phyloP scores from a whole-genome alignment of 2,888 invertebrate genomes.

The Tyria jacobaeae region DNA sequence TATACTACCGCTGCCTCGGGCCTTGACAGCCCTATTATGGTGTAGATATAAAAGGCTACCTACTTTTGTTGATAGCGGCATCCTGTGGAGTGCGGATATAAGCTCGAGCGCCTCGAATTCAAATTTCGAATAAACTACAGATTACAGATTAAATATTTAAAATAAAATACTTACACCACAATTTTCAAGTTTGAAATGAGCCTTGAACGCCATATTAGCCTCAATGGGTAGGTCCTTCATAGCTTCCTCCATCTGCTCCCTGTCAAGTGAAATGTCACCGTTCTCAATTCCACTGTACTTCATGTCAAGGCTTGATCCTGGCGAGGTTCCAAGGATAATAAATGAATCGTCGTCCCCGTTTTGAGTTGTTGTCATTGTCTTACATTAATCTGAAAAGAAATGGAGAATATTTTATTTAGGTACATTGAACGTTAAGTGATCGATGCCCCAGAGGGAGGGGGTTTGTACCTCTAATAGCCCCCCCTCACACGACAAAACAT shows the following conservation, averaged over 20 bases:
- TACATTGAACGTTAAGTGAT: too few relatives aligned
- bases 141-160: neutral
- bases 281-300: slow-evolving; percentile 63
- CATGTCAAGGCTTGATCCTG: slow-evolving; percentile 72
- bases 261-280: slow-evolving; percentile 53
- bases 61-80: neutral
- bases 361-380: slow-evolving; percentile 65
- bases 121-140: neutral
- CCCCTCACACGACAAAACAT: too few relatives aligned
- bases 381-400: slow-evolving; percentile 53
- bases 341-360: slow-evolving; percentile 79
- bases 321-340: slow-evolving; percentile 79
- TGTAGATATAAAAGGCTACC: neutral
- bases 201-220: slow-evolving; percentile 76
- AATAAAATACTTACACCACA: slow-evolving; percentile 65
- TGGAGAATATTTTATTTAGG: neutral
- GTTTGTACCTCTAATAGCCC: too few relatives aligned
- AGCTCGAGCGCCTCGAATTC: neutral
- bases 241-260: slow-evolving; percentile 72
- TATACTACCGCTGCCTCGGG: neutral
- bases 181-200: slow-evolving; percentile 75
- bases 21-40: neutral
- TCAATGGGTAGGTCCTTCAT: slow-evolving; percentile 73
- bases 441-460: too few relatives aligned
- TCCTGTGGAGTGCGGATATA: neutral